A percentile compares a stretch with the other conserved stretches of the same genome.
phyloP scores from a whole-genome alignment of 23 tunicate genomes.

The Oikopleura vanhoeffeni region DNA sequence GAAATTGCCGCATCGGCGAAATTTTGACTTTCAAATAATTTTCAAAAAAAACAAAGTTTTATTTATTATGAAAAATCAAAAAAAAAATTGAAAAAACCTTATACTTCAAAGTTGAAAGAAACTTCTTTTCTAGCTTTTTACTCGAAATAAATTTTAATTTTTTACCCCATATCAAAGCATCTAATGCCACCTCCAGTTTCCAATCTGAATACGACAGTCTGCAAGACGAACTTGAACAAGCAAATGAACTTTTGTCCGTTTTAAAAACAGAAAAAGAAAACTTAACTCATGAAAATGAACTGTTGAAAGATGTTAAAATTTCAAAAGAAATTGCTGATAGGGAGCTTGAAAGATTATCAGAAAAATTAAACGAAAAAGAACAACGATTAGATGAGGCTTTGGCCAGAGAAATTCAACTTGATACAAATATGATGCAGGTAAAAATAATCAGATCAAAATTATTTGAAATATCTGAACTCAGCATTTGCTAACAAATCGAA shows the following conservation, averaged over 20 bases:
- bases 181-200: background rate
- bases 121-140: too few relatives aligned
- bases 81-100: background rate
- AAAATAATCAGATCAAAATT: too few relatives aligned
- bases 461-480: too few relatives aligned
- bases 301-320: background rate
- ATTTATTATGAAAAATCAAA: background rate
- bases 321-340: background rate
- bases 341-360: background rate
- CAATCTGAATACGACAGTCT: background rate
- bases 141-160: too few relatives aligned
- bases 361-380: constrained; percentile 1
- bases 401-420: constrained; percentile 5
- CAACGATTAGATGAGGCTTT: background rate
- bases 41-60: too few relatives aligned
- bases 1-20: too few relatives aligned
- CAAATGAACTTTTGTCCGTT: background rate
- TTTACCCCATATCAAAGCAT: too few relatives aligned
- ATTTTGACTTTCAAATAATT: too few relatives aligned
- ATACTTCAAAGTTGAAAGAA: background rate
- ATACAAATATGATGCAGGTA: background rate
- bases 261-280: background rate
- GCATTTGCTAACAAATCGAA: too few relatives aligned
- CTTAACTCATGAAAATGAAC: background rate
- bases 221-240: background rate